These are phyloP conservation scores for Drosophila kurseongensis DNA, from an alignment of 1,140 invertebrate genomes.

Conservation along the genomic window DNA sequence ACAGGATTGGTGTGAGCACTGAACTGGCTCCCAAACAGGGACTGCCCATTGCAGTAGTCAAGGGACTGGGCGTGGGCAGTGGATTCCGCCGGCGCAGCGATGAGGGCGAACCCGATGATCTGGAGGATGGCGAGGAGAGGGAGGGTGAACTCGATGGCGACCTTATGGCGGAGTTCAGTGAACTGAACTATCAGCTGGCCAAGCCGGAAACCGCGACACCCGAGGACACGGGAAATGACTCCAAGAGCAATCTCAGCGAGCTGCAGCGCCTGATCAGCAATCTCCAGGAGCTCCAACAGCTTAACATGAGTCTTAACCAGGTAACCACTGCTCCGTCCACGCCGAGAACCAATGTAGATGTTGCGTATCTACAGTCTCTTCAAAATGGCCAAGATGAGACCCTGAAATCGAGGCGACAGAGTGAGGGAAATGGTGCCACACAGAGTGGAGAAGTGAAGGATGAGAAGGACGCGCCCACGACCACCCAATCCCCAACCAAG, in stretches of 20 bases:
- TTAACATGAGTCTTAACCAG: conserved; percentile 84
- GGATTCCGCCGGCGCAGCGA: conserved; percentile 73
- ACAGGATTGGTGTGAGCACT: conserved; percentile 75
- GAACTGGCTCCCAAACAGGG: conserved; percentile 45
- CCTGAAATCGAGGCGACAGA: conserved; percentile 62
- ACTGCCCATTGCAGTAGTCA: conserved; percentile 9
- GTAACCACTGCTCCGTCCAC: conserved; percentile 26
- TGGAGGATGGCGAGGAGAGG: neutral
- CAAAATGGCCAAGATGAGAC: conserved; percentile 49
- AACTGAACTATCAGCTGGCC: conserved; percentile 78
- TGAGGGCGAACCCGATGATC: conserved; percentile 6
- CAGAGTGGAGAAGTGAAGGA: conserved; percentile 1
- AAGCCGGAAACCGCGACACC: conserved; percentile 47
- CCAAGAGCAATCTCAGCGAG: conserved; percentile 51
- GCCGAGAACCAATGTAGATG: conserved; percentile 30
- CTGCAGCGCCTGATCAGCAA: conserved; percentile 82
- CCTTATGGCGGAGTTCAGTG: conserved; percentile 78
- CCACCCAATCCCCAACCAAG: conserved; percentile 53
- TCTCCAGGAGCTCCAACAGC: conserved; percentile 77
- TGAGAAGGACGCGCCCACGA: conserved; percentile 4
- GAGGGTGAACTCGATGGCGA: conserved; percentile 67
- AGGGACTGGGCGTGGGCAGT: conserved; percentile 34
- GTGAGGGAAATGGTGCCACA: conserved; percentile 22
- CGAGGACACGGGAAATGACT: conserved; percentile 23
- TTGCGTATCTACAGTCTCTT: conserved; percentile 64